Evolutionary conservation across 1,140 invertebrate species (phyloP), one percentile per base, ranked within the genome.

Genomic region (Polypedilum pembai): DNA sequence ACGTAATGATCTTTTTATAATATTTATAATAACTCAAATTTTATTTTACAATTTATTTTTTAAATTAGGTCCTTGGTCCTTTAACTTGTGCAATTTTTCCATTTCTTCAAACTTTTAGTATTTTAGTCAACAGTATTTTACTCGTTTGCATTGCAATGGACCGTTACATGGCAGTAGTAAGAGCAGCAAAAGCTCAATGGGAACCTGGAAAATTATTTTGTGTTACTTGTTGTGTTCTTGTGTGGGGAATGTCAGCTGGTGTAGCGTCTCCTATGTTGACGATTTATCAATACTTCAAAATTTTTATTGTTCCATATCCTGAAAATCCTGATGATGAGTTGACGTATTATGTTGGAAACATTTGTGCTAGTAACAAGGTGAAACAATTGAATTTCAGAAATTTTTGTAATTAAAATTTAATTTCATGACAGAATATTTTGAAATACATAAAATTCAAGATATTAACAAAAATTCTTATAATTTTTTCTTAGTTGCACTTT

Each of bases 81-180:
- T 79, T 83, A 20, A 77, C 85, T 79, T 87, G 86, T 76, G 78
- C 78, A 2, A 78, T 83, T 41, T 79, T 86, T 56, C 85, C 86
- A 5, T 84, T 83, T 75, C 73, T 83, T 0, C 85, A 86, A 77
- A 83, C 84, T 1, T 78, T 82, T 0, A 83, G 85, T 1, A 78
- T 86, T 56, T 74, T 86, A 10, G 81, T 80, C 7, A 85, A 84
- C 74, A 86, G 85, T 3, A 76, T 85, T 7, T 83, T 84, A 8
- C 78, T 87, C n/a, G 82, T 85, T 21, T 82, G 81, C 21, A 84
- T 87, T 20, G 85, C 86, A 0, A 73, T 87, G 41, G 85, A 87
- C 77, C 80, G 85, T 41, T 87, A 86, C 56, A 77, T 81, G 78
- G 83, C 81, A 33, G 80, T 85, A 0, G 80, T 83, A 33, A 76